These are phyloP conservation scores for Brevimyrus niger DNA, from an alignment of 2,113 vertebrate genomes.

Conservation along the genomic window DNA sequence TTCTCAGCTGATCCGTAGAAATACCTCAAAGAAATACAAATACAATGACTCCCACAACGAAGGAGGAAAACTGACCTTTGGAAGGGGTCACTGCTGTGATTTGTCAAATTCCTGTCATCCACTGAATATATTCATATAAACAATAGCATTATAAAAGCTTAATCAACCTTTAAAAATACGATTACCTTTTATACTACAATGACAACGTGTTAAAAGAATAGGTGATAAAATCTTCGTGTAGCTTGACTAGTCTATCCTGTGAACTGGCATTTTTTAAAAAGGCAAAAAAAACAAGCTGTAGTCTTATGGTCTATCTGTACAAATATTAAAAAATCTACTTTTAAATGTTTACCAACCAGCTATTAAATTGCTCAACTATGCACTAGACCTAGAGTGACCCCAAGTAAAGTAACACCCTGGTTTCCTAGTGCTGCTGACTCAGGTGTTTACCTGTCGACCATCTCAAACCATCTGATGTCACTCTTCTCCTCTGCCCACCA, in stretches of 20 bases:
- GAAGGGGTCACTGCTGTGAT: neutral
- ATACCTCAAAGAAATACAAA: neutral
- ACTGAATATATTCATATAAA: neutral
- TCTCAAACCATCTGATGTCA: neutral
- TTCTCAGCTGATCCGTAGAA: neutral
- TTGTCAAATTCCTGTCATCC: neutral
- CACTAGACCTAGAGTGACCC: neutral
- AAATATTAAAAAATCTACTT: no score
- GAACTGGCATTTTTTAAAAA: neutral
- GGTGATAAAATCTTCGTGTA: neutral
- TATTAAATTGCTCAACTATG: conserved; percentile 50
- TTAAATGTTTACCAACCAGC: conserved; percentile 54
- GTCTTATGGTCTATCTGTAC: no score
- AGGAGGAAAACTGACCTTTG: neutral
- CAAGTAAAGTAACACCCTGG: neutral
- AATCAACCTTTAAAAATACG: neutral
- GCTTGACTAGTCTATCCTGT: neutral
- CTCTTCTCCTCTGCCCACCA: neutral
- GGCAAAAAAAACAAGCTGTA: neutral
- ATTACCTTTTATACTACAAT: no score
- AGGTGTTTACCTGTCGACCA: neutral
- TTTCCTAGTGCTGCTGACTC: neutral
- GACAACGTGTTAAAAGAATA: no score
- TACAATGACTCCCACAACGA: neutral
- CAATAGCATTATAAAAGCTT: neutral